Conservation (phyloP, 2,888 invertebrate species). For the Heliconius cydno region DNA sequence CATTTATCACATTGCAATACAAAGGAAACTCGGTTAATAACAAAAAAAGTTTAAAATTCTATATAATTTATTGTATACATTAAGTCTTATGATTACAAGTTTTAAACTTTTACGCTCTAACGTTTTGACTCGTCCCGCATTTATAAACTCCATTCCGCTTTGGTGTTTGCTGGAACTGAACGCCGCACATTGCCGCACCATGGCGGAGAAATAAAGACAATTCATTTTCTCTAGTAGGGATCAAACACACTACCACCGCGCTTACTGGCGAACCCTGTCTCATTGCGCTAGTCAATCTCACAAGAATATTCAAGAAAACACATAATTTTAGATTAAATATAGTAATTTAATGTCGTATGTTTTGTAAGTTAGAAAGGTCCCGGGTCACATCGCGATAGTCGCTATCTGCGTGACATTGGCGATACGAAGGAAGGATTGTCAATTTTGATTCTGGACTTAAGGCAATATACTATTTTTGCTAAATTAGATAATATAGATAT, state of each 20-base stretch:
- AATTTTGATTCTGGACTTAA: slow-evolving; percentile 1
- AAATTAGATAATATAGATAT: not conserved
- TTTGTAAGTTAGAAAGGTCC: slow-evolving; percentile 40
- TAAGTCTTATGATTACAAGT: too few species aligned
- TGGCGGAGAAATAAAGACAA: too few species aligned
- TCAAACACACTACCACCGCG: too few species aligned
- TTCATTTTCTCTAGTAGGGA: too few species aligned
- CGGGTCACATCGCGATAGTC: slow-evolving; percentile 32
- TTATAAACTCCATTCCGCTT: too few species aligned
- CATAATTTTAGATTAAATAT: not conserved
- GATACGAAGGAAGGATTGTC: slow-evolving; percentile 32
- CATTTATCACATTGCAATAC: not conserved
- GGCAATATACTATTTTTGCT: not conserved
- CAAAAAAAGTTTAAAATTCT: not conserved
- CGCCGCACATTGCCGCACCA: too few species aligned
- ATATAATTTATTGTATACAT: not conserved
- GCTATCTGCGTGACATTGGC: slow-evolving; percentile 42
- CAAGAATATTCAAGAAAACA: not conserved
- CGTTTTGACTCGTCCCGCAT: too few species aligned
- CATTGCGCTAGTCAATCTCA: not conserved
- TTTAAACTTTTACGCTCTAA: too few species aligned
- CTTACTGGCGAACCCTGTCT: not conserved
- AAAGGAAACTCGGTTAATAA: not conserved
- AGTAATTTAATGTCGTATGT: slow-evolving; percentile 16
- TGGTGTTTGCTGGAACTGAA: too few species aligned